phyloP scores from a whole-genome alignment of 2,797 vertebrate species.

The Lithobates pipiens region DNA sequence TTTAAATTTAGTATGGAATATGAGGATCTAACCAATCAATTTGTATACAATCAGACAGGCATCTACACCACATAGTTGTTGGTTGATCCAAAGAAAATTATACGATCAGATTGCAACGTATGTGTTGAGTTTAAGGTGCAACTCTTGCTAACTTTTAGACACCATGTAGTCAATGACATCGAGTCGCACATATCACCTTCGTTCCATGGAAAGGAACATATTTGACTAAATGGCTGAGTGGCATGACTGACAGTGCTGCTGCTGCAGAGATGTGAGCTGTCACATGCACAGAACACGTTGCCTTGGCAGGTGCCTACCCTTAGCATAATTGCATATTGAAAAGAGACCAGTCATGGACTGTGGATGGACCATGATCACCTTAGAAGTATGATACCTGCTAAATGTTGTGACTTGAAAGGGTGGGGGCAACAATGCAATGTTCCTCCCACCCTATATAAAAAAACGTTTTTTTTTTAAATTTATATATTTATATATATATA shows the following conservation, averaged over 20 bases:
- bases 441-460: too few species aligned
- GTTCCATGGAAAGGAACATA: neutral
- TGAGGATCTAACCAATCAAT: too few species aligned
- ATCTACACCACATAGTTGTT: too few species aligned
- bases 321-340: neutral
- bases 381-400: neutral
- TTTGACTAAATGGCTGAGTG: neutral
- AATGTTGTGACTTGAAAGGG: neutral
- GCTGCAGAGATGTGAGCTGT: conserved; percentile 16
- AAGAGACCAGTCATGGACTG: neutral
- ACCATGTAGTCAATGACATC: neutral
- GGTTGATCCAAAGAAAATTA: too few species aligned
- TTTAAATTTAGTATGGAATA: too few species aligned
- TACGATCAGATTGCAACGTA: too few species aligned
- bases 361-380: neutral
- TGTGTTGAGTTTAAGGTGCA: neutral
- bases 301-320: conserved; percentile 32
- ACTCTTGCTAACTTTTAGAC: neutral
- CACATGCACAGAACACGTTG: conserved; percentile 37
- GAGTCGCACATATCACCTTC: neutral
- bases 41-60: too few species aligned
- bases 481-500: too few species aligned
- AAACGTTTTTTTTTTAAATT: neutral
- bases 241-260: neutral
- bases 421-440: neutral